Base-by-base conservation (phyloP, 53 echinoderm and acorn worm genomes). In the Actinopyga echinites region DNA sequence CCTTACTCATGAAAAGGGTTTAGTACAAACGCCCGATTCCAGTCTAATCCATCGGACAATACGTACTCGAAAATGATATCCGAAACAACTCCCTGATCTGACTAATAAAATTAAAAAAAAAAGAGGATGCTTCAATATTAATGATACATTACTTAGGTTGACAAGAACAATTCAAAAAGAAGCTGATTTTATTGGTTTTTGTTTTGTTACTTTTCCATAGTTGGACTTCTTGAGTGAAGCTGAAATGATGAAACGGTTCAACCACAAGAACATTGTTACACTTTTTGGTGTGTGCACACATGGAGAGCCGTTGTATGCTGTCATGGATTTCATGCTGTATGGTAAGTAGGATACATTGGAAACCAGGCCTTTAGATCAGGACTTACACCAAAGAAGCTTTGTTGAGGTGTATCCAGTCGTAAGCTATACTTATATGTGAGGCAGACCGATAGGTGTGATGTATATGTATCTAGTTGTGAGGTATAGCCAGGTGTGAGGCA, bases 201-300 rank as follows among this genome's bases (percentile, higher is more conserved):
- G 5, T 59, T 59, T n/a, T 37, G 0, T 69, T 49, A 38, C 66
- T 55, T 21, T 54, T 68, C 79, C 56, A 29, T 87, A 95, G 95
- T 85, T 95, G n/a, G 95, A 95, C 82, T 95, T 95, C 79, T 64
- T 95, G 65, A 95, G 95, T 89, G 95, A 95, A 62, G 95, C 95
- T 19, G 95, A 95, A 80, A 91, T 95, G 87, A 95, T 95, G 95
- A 95, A 95, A 84, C 57, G 93, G 12, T 93, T 95, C 68, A 87
- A 89, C n/a, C 95, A 95, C 61, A 79, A 79, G 33, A 95, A 95
- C 35, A 91, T 95, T 30, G 86, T 95, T 33, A 85, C 81, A 64
- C 75, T 95, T 4, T 85, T 92, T 22, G 95, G 95, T 6, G 93
- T 95, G n/a, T 95, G 95, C 32, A 95, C 95, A n/a, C 86, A 91